Conservation (phyloP, 1,140 invertebrate species). For the Camponotus floridanus region DNA sequence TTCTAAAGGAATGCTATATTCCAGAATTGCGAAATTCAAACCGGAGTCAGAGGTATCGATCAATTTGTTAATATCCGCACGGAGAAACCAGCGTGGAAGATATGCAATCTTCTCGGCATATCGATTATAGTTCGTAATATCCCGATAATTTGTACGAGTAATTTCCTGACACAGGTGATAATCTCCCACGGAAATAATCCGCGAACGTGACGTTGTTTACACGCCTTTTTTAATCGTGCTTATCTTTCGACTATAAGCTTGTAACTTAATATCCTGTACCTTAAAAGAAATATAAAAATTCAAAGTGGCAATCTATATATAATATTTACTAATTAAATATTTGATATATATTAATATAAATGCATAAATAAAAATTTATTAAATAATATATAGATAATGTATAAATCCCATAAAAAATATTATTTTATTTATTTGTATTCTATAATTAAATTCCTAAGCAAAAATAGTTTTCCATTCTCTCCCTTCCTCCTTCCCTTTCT, state of each 20-base stretch:
- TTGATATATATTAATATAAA: neutral
- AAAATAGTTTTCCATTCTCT: neutral
- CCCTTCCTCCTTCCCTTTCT: neutral
- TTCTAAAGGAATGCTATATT: neutral
- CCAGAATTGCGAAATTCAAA: neutral
- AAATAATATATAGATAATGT: neutral
- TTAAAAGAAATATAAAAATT: neutral
- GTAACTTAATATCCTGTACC: neutral
- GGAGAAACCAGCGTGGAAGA: constrained; percentile 5
- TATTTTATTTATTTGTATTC: neutral
- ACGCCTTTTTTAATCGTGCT: constrained; percentile 20
- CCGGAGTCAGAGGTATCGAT: constrained; percentile 35
- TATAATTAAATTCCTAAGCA: neutral
- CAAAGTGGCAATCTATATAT: neutral
- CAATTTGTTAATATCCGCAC: constrained; percentile 64
- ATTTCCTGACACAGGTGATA: constrained; percentile 68
- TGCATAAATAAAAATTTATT: neutral
- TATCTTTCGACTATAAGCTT: neutral
- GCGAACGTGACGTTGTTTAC: constrained; percentile 63
- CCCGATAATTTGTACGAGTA: constrained; percentile 68
- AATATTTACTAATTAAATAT: neutral
- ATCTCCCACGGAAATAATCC: constrained; percentile 70
- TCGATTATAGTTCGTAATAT: constrained; percentile 66
- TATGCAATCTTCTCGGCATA: constrained; percentile 31
- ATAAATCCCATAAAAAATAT: neutral